Evolutionary conservation across 2,888 invertebrate species (phyloP).

Genomic region (Melieria picta): DNA sequence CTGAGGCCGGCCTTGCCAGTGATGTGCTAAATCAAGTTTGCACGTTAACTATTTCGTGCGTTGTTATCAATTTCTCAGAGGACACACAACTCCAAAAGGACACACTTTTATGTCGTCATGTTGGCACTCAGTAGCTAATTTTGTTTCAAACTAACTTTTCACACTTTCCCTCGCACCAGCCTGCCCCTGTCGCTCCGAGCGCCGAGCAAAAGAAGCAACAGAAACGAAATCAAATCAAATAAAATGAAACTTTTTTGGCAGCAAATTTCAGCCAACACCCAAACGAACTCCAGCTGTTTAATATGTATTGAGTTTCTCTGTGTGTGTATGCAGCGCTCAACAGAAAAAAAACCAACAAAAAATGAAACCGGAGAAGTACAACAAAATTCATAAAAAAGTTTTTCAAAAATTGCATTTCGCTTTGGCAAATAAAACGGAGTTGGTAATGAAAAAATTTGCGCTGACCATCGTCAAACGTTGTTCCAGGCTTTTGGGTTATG

Average conservation of each 20-base stretch:
- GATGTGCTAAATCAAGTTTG: too few species aligned
- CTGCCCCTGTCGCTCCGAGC: background rate
- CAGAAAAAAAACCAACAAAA: background rate
- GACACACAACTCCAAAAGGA: background rate
- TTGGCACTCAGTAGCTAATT: slow-evolving; percentile 25
- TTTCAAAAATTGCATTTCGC: too few species aligned
- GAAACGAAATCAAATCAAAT: background rate
- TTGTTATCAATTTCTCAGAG: slow-evolving; percentile 24
- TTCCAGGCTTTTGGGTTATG: too few species aligned
- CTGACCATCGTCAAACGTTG: too few species aligned
- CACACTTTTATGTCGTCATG: slow-evolving; percentile 14
- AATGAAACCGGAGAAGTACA: background rate
- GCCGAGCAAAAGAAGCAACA: background rate
- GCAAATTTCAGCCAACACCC: background rate
- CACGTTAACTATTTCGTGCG: slow-evolving; percentile 14
- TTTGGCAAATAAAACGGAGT: too few species aligned
- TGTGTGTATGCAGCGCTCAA: too few species aligned
- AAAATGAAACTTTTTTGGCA: slow-evolving; percentile 14
- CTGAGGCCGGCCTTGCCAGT: too few species aligned
- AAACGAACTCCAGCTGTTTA: too few species aligned
- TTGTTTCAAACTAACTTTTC: slow-evolving; percentile 22
- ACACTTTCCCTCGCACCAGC: slow-evolving; percentile 2
- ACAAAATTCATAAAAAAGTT: too few species aligned
- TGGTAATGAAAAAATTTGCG: too few species aligned
- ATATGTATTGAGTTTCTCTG: too few species aligned